Percentiles rank a stretch among this genome's conserved stretches.
These are phyloP conservation scores for Agelaius tricolor DNA, from an alignment of 2,113 vertebrate genomes.

Conservation along the genomic window DNA sequence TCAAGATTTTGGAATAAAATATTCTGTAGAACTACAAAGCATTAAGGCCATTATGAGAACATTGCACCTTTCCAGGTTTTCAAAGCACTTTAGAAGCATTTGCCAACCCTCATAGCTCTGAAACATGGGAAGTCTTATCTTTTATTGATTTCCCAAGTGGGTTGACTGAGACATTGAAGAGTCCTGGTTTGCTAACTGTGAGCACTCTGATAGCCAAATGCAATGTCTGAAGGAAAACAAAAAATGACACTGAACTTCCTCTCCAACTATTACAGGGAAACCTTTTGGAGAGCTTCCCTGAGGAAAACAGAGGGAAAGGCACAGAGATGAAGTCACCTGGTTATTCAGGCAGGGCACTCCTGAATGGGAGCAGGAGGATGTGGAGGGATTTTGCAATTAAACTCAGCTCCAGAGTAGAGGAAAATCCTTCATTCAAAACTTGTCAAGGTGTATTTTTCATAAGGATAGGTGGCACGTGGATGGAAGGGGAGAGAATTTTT, in stretches of 20 bases:
- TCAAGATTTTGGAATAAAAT: background rate
- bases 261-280: background rate
- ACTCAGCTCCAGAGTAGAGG: background rate
- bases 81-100: background rate
- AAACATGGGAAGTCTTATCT: background rate
- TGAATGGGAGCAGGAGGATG: background rate
- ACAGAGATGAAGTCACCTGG: background rate
- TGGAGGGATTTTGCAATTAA: background rate
- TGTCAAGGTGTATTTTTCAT: background rate
- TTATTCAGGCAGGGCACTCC: background rate
- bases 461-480: background rate
- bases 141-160: slow-evolving; percentile 13
- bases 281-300: background rate
- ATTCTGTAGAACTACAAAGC: background rate
- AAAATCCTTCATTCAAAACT: background rate
- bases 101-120: background rate
- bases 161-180: background rate
- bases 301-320: background rate
- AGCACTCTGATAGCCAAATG: background rate
- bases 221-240: background rate
- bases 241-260: background rate
- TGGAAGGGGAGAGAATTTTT: background rate
- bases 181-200: background rate
- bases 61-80: background rate
- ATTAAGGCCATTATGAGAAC: background rate